Base-by-base conservation (phyloP, 2,888 invertebrate genomes). In the Diogma glabrata region DNA sequence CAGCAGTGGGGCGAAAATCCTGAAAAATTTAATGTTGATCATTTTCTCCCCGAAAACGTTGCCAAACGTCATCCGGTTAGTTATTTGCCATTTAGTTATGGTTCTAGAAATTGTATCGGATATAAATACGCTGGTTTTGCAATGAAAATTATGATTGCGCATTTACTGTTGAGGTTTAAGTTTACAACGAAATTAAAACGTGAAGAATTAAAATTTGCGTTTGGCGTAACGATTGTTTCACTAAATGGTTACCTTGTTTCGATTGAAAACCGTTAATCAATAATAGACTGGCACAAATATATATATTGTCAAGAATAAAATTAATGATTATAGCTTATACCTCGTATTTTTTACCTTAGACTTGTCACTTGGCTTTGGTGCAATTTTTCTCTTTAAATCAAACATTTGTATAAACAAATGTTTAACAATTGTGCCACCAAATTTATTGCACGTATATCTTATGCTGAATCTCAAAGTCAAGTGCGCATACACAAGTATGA, bases 21-120 rank as follows among this genome's bases (percentile, higher is more conserved):
- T 7, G 16, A 12, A 6, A 43, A 10, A 22, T 43, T 43, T 43
- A n/a, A 43, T 43, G 22, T 23, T 14, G n/a, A 43, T 22, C 12
- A 43, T 22, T 43, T 43, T 43, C 43, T 43, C n/a, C 43, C 43
- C 14, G 43, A 43, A 10, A 43, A 43, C 7, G n/a, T 43, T 14
- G 22, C 43, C 20, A 43, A 43, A 43, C 43, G 43, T 20, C 43
- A 20, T 8, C 22, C 14, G 6, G n/a, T 43, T 5, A 43, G 43
- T n/a, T 43, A n/a, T 22, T 22, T 43, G 14, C 43, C 43, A n/a
- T 43, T 12, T 12, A 43, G 43, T 20, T 43, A 43, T 43, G 43
- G 43, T 4, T 14, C 14, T 20, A n/a, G 43, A 3, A 43, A 43
- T 43, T 43, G 43, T 43, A 43, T 43, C 7, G 43, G 22, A 4